phyloP scores from a whole-genome alignment of 2,888 invertebrate species.

The Lithodes maja region DNA sequence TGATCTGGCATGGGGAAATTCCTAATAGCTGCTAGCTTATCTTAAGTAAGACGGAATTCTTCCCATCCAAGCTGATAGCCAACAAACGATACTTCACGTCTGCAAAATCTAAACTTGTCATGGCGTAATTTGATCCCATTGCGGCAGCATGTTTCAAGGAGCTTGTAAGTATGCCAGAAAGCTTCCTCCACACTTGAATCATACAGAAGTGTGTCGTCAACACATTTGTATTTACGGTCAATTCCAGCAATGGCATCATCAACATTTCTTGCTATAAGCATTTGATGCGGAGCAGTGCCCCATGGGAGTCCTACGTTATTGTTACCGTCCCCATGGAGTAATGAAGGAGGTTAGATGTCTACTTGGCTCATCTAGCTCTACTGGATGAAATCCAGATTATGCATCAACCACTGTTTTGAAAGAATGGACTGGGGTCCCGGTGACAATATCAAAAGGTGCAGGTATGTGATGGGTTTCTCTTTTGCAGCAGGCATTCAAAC shows the following conservation, averaged over 20 bases:
- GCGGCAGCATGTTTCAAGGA: background rate
- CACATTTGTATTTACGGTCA: background rate
- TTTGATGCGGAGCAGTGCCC: background rate
- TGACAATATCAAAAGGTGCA: background rate
- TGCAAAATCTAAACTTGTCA: constrained; percentile 14
- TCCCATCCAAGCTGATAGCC: constrained; percentile 12
- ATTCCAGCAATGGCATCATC: background rate
- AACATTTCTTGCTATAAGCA: constrained; percentile 16
- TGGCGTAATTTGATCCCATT: background rate
- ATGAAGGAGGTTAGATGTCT: constrained; percentile 15
- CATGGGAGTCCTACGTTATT: constrained; percentile 2
- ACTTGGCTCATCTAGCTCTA: background rate
- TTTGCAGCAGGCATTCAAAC: background rate
- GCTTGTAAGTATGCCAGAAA: constrained; percentile 9
- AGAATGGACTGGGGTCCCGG: background rate
- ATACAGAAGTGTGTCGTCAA: constrained; percentile 13
- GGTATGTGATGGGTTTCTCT: constrained; percentile 21
- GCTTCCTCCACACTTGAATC: constrained; percentile 3
- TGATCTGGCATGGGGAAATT: constrained; percentile 6
- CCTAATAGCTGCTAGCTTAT: constrained; percentile 5
- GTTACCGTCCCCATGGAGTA: constrained; percentile 9
- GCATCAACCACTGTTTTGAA: constrained; percentile 12
- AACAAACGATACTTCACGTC: background rate
- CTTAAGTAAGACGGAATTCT: background rate
- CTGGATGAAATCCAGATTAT: constrained; percentile 3